Conservation (phyloP, 2,888 invertebrate genomes). For the Merodon equestris region DNA sequence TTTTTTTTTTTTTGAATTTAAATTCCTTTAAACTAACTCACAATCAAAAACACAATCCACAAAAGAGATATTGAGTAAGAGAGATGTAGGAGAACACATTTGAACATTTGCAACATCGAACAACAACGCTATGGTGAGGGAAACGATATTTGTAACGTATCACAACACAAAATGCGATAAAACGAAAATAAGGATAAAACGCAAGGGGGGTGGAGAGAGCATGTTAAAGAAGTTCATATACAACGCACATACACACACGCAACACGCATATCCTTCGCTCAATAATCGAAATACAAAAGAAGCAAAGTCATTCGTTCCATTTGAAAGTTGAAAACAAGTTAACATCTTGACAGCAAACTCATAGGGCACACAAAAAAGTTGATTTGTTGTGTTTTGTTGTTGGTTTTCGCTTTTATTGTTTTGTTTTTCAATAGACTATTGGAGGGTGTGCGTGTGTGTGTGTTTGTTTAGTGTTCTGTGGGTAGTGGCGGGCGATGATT, state of each 20-base stretch:
- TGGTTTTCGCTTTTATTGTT: conserved; percentile 23
- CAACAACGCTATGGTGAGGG: conserved; percentile 32
- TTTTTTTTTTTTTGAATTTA: conserved; percentile 25
- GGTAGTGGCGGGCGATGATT: too few relatives aligned
- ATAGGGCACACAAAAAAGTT: conserved; percentile 71
- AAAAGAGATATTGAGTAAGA: conserved; percentile 18
- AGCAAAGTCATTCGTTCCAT: conserved; percentile 23
- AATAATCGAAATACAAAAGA: conserved; percentile 11
- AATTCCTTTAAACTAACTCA: conserved; percentile 5
- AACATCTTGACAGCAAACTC: conserved; percentile 50
- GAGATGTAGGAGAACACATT: conserved; percentile 19
- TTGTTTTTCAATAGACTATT: conserved; percentile 10
- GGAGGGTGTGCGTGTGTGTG: too few relatives aligned
- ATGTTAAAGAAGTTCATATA: conserved; percentile 23
- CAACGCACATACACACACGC: too few relatives aligned
- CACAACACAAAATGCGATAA: conserved; percentile 39
- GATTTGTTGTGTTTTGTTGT: conserved; percentile 51
- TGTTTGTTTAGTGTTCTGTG: too few relatives aligned
- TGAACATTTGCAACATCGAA: conserved; percentile 57
- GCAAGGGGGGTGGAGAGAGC: conserved; percentile 17
- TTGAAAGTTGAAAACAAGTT: conserved; percentile 4
- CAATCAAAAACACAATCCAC: conserved; percentile 41
- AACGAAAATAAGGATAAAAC: conserved; percentile 8
- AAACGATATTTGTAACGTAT: conserved; percentile 11
- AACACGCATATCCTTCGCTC: conserved; percentile 1